A percentile compares a stretch with the other conserved stretches of the same genome.
Conservation (phyloP, 2,888 invertebrate genomes). For the Noctua janthina region DNA sequence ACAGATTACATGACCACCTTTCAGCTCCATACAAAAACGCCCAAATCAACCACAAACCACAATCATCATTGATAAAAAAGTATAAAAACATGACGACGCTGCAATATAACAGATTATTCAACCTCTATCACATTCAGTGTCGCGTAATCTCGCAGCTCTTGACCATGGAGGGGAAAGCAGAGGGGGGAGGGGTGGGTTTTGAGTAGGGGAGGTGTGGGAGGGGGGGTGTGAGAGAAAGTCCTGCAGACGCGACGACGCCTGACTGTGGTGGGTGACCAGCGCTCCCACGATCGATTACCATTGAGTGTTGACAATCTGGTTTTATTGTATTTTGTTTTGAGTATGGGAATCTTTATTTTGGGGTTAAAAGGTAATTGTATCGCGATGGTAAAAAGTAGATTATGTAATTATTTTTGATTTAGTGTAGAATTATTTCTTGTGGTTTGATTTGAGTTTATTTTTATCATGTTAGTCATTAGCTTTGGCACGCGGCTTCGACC, state of each 20-base stretch:
- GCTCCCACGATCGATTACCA: constrained; percentile 39
- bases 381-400: background rate
- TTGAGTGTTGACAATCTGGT: constrained; percentile 38
- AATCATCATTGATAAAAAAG: constrained; percentile 40
- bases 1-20: constrained; percentile 26
- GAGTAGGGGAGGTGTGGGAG: background rate
- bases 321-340: constrained; percentile 15
- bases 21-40: constrained; percentile 29
- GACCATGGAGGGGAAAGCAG: constrained; percentile 33
- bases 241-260: constrained; percentile 67
- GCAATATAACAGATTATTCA: constrained; percentile 65
- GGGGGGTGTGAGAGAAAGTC: constrained; percentile 68
- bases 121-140: constrained; percentile 67
- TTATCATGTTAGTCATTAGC: background rate
- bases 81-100: constrained; percentile 38
- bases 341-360: background rate
- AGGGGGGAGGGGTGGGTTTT: background rate
- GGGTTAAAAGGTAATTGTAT: constrained; percentile 8
- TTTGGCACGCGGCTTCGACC: background rate
- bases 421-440: background rate
- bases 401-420: background rate
- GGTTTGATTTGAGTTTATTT: background rate
- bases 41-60: constrained; percentile 21
- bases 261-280: constrained; percentile 44
- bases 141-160: constrained; percentile 62